phyloP scores from a whole-genome alignment of 1,140 invertebrate genomes.

The Achatina immaculata region DNA sequence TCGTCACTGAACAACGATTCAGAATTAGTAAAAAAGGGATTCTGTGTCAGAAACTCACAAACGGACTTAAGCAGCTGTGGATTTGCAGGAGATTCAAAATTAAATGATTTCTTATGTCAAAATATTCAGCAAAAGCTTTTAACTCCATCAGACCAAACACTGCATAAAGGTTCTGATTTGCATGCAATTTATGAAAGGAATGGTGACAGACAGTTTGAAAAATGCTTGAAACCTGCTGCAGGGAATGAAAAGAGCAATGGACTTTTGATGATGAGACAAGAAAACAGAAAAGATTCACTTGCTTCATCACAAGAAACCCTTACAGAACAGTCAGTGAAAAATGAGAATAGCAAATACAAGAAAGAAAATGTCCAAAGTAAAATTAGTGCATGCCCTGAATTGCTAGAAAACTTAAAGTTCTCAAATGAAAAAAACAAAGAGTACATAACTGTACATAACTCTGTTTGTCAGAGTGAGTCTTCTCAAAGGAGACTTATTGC shows the following conservation, averaged over 20 bases:
- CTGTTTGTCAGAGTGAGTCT: background rate
- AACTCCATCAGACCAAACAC: slow-evolving; percentile 11
- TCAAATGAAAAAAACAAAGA: background rate
- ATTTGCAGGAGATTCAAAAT: background rate
- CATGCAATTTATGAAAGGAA: background rate
- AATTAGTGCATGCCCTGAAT: background rate
- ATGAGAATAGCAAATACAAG: background rate
- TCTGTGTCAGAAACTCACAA: slow-evolving; percentile 16
- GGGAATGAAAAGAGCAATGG: background rate
- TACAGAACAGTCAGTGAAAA: slow-evolving; percentile 3
- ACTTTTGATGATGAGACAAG: background rate
- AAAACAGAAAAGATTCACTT: background rate
- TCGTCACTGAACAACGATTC: slow-evolving; percentile 38
- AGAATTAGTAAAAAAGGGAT: slow-evolving; percentile 37
- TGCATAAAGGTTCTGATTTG: background rate
- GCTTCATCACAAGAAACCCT: slow-evolving; percentile 19
- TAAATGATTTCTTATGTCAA: background rate
- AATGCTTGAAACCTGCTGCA: background rate
- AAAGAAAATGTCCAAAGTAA: background rate
- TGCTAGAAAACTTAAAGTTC: background rate
- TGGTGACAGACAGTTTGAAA: background rate
- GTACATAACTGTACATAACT: too few relatives aligned
- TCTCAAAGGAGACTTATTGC: too few relatives aligned
- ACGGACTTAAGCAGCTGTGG: slow-evolving; percentile 2
- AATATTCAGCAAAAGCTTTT: background rate